These are phyloP conservation scores for Smittia aterrima DNA, from an alignment of 2,888 invertebrate species.

Conservation along the genomic window DNA sequence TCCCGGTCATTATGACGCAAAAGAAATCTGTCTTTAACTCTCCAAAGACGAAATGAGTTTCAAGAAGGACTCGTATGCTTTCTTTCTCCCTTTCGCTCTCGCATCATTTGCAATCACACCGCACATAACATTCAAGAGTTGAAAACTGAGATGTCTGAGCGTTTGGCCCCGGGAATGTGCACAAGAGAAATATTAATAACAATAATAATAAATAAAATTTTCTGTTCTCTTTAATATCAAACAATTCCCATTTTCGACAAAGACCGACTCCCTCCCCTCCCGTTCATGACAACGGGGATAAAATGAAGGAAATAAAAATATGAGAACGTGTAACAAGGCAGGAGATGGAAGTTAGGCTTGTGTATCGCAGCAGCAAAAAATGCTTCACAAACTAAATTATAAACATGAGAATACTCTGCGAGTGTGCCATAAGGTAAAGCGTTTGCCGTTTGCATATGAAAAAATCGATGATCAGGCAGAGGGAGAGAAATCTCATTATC, in stretches of 20 bases:
- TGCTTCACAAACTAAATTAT: not conserved
- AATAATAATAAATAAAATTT: slow-evolving; percentile 1
- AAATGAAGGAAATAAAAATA: slow-evolving; percentile 4
- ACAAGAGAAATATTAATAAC: not conserved
- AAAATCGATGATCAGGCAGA: not conserved
- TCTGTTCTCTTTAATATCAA: not conserved
- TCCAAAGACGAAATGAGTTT: no score
- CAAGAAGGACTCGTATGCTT: no score
- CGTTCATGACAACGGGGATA: not conserved
- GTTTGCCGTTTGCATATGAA: slow-evolving; percentile 4
- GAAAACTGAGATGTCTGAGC: not conserved
- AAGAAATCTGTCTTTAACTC: not conserved
- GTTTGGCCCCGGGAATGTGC: not conserved
- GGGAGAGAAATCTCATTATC: not conserved
- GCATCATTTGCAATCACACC: not conserved
- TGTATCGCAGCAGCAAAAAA: not conserved
- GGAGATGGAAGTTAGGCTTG: not conserved
- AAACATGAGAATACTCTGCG: not conserved
- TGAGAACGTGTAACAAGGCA: not conserved
- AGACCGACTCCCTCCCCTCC: not conserved
- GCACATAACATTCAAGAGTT: not conserved
- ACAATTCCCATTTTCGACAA: not conserved
- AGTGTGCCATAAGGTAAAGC: slow-evolving; percentile 7
- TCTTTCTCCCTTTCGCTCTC: no score
- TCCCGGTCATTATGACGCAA: not conserved